phyloP scores from a whole-genome alignment of 2,797 vertebrate genomes.

The Bryconaethiops microstoma region DNA sequence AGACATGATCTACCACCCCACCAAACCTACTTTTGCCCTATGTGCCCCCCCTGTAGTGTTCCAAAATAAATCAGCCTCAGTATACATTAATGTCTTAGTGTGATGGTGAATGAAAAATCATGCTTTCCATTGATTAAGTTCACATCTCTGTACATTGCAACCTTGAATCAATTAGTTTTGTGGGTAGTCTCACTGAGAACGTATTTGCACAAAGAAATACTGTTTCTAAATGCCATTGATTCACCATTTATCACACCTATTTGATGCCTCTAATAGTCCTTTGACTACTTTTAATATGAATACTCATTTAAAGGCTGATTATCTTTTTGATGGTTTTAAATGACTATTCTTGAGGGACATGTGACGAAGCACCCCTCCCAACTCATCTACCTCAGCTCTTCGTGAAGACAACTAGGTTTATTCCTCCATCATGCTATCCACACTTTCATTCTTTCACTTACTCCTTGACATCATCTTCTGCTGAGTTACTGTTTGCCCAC shows the following conservation, averaged over 20 bases:
- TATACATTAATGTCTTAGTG: constrained; percentile 53
- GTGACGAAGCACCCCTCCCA: not conserved
- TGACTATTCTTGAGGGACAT: not conserved
- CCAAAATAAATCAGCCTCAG: constrained; percentile 72
- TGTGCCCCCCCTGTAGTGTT: constrained; percentile 57
- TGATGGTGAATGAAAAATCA: constrained; percentile 34
- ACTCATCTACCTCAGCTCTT: not conserved
- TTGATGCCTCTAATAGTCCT: not conserved
- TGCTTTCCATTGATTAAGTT: not conserved
- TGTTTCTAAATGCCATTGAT: not conserved
- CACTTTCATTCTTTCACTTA: not conserved
- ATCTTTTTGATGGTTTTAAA: not conserved
- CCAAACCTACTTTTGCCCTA: constrained; percentile 13
- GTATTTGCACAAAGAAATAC: not conserved
- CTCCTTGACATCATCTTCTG: not conserved
- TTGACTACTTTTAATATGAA: not conserved
- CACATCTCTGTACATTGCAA: not conserved
- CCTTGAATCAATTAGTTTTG: not conserved
- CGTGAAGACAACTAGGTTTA: constrained; percentile 8
- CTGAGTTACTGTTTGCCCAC: not conserved
- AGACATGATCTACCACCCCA: constrained; percentile 67
- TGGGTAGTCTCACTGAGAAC: not conserved
- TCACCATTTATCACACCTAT: not conserved
- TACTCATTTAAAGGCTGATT: not conserved
- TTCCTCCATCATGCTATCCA: not conserved